A percentile compares a stretch with the other conserved stretches of the same genome.
Evolutionary conservation across 2,888 invertebrate genomes (phyloP).

Genomic region (Andrena chrysosceles): DNA sequence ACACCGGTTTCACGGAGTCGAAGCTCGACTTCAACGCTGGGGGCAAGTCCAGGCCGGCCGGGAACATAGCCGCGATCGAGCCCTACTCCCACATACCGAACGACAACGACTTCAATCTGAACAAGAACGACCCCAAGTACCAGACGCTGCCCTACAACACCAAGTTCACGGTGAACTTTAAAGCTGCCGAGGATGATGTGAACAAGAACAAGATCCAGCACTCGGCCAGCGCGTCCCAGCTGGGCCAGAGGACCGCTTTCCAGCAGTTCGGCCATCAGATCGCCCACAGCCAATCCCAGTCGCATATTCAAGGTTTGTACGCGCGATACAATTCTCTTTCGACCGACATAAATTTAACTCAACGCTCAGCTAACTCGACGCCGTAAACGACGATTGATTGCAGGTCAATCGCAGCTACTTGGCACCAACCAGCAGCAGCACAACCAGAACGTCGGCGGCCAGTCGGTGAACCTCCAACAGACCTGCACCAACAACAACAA

Average conservation of each 20-base stretch:
- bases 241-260: constrained; percentile 79
- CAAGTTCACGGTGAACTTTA: constrained; percentile 90
- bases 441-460: constrained; percentile 72
- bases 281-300: constrained; percentile 83
- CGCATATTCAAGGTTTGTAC: constrained; percentile 81
- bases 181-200: constrained; percentile 83
- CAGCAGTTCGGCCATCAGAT: constrained; percentile 83
- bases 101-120: constrained; percentile 90
- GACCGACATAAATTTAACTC: background rate
- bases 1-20: constrained; percentile 83
- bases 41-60: constrained; percentile 87
- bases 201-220: constrained; percentile 83
- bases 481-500: constrained; percentile 73
- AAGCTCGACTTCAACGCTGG: constrained; percentile 79
- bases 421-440: constrained; percentile 74
- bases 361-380: too few species aligned
- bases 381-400: constrained; percentile 11
- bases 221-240: constrained; percentile 83
- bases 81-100: constrained; percentile 94
- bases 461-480: constrained; percentile 71
- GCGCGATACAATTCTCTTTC: background rate
- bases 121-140: constrained; percentile 95
- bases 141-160: constrained; percentile 96
- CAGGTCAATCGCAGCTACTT: constrained; percentile 71
- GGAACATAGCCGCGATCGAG: constrained; percentile 94